Percentiles rank a stretch among this genome's conserved stretches.
Evolutionary conservation across 2,888 invertebrate species (phyloP).

Genomic region (Rosalia funebris): DNA sequence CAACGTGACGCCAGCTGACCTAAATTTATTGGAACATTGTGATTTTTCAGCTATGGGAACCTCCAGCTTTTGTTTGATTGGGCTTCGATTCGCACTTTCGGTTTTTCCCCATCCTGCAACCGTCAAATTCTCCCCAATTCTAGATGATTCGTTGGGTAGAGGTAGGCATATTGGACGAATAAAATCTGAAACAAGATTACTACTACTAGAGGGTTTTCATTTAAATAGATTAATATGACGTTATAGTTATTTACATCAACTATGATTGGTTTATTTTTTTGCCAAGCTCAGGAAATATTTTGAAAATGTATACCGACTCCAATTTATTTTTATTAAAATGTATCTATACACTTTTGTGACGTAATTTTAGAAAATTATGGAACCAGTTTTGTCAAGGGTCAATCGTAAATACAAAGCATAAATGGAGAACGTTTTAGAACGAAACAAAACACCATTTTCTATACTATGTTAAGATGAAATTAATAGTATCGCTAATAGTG

Average conservation of each 20-base stretch:
- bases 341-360: no score
- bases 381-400: no score
- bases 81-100: constrained; percentile 48
- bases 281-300: background rate
- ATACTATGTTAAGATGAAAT: no score
- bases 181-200: constrained; percentile 48
- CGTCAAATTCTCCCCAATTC: constrained; percentile 49
- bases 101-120: constrained; percentile 64
- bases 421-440: no score
- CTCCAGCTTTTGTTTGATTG: constrained; percentile 71
- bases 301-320: no score
- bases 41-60: constrained; percentile 69
- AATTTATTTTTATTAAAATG: no score
- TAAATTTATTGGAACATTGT: constrained; percentile 63
- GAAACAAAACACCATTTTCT: no score
- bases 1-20: constrained; percentile 45
- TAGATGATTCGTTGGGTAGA: constrained; percentile 45
- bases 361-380: no score
- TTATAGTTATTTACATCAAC: background rate
- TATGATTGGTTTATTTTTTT: background rate
- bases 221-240: background rate
- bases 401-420: no score
- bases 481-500: no score
- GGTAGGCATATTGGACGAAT: constrained; percentile 59
- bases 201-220: background rate